A percentile compares a stretch with the other conserved stretches of the same genome.
phyloP scores from a whole-genome alignment of 2,797 vertebrate genomes.

The Melanotaenia boesemani region DNA sequence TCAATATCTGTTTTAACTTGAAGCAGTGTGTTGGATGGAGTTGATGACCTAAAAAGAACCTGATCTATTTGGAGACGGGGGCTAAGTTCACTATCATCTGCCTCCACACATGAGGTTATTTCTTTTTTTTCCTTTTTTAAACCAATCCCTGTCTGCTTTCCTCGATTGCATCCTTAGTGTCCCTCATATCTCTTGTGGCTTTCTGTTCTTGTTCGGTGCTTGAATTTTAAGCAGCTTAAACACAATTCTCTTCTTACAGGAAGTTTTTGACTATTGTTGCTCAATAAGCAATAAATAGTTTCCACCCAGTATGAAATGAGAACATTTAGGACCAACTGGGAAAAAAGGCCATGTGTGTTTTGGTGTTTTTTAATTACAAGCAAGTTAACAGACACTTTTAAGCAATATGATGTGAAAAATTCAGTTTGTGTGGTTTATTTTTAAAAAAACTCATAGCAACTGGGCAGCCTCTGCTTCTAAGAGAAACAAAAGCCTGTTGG shows the following conservation, averaged over 20 bases:
- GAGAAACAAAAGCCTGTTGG: conserved; percentile 57
- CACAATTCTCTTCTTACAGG: conserved; percentile 44
- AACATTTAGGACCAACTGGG: conserved; percentile 47
- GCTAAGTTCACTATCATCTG: conserved; percentile 60
- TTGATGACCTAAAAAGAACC: conserved; percentile 56
- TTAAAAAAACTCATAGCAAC: conserved; percentile 36
- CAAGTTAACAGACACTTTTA: conserved; percentile 38
- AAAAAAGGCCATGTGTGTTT: conserved; percentile 26
- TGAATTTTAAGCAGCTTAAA: conserved; percentile 71
- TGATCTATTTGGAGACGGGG: conserved; percentile 39
- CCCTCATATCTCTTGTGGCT: conserved; percentile 32
- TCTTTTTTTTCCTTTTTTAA: conserved; percentile 15
- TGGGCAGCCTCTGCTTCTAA: conserved; percentile 27
- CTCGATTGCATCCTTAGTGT: conserved; percentile 56
- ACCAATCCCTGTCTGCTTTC: conserved; percentile 41
- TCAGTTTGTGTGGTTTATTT: conserved; percentile 29
- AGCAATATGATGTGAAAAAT: conserved; percentile 30
- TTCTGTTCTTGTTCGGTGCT: conserved; percentile 36
- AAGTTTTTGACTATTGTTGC: conserved; percentile 55
- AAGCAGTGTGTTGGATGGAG: conserved; percentile 50
- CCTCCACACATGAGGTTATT: conserved; percentile 57
- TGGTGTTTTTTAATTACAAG: conserved; percentile 56
- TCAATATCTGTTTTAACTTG: conserved; percentile 59
- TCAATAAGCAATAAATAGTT: conserved; percentile 63
- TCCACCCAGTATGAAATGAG: conserved; percentile 50